phyloP scores from a whole-genome alignment of 2,113 vertebrate species.

The Chloropsis hardwickii region DNA sequence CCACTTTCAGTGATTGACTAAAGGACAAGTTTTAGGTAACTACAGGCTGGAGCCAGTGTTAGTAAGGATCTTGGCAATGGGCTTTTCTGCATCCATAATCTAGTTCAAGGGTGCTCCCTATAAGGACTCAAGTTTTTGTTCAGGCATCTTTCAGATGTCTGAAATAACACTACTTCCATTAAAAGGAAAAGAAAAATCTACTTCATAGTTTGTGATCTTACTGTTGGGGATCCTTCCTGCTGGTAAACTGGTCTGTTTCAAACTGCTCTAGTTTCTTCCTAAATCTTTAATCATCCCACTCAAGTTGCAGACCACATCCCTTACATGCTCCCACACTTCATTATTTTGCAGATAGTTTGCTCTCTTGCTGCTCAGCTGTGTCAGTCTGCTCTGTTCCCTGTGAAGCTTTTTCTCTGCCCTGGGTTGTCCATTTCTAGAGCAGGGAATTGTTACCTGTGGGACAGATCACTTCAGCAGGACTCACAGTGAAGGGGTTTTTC shows the following conservation, averaged over 20 bases:
- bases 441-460: background rate
- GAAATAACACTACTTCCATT: background rate
- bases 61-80: background rate
- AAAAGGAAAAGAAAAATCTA: background rate
- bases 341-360: background rate
- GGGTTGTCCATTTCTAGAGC: background rate
- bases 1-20: background rate
- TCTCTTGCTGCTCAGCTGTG: background rate
- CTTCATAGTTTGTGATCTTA: background rate
- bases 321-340: background rate
- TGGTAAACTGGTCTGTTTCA: background rate
- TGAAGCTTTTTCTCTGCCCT: background rate
- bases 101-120: slow-evolving; percentile 3
- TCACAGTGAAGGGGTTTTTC: background rate
- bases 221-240: background rate
- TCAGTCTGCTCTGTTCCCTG: background rate
- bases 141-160: background rate
- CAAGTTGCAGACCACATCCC: background rate
- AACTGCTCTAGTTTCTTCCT: background rate
- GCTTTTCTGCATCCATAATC: background rate
- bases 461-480: background rate
- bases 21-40: background rate
- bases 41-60: background rate
- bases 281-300: background rate
- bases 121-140: slow-evolving; percentile 20